A percentile compares a stretch with the other conserved stretches of the same genome.
Evolutionary conservation across 2,113 vertebrate species (phyloP).

Genomic region (Oreochromis niloticus): DNA sequence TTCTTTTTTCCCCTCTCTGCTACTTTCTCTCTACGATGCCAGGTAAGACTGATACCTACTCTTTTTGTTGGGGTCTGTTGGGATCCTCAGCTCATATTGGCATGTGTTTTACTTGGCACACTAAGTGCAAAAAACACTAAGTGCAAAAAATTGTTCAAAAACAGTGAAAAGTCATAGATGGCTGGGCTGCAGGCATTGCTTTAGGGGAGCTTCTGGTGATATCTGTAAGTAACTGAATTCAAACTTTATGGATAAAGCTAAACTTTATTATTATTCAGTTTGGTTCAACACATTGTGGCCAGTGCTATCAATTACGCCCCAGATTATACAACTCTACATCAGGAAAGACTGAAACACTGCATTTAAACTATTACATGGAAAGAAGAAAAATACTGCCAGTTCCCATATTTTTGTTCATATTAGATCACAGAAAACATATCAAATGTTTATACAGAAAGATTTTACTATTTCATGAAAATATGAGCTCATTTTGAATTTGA

Average conservation of each 20-base stretch:
- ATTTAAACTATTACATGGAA: not conserved
- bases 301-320: not conserved
- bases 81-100: not conserved
- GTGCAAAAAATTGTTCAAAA: not conserved
- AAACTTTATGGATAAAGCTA: not conserved
- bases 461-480: not conserved
- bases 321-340: not conserved
- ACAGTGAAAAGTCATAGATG: not conserved
- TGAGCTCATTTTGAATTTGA: not conserved
- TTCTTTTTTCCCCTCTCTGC: not conserved
- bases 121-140: not conserved
- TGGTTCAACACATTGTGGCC: not conserved
- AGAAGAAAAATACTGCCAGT: not conserved
- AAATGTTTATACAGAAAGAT: not conserved
- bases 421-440: not conserved
- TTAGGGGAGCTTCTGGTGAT: not conserved
- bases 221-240: not conserved
- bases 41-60: not conserved
- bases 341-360: not conserved
- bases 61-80: not conserved
- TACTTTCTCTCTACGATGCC: not conserved
- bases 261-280: not conserved
- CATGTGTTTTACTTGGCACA: not conserved
- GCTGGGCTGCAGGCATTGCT: not conserved
- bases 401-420: not conserved